phyloP scores from a whole-genome alignment of 2,797 vertebrate genomes.

The Microctenopoma stevenorrisi region DNA sequence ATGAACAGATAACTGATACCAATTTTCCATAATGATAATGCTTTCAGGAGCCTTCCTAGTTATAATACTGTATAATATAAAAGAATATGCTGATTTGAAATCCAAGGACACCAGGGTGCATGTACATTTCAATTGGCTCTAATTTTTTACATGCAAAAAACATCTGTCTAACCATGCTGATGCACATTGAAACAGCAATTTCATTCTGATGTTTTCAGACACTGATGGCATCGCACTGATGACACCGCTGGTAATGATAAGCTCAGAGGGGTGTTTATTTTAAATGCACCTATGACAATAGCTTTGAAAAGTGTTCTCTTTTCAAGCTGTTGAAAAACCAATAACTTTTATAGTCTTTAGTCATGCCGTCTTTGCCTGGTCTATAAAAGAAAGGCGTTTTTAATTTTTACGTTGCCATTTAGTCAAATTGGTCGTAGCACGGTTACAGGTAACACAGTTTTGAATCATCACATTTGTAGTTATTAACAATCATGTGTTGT shows the following conservation, averaged over 20 bases:
- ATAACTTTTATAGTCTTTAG: constrained; percentile 57
- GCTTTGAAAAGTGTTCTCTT: constrained; percentile 64
- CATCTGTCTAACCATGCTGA: constrained; percentile 65
- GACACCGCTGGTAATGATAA: constrained; percentile 71
- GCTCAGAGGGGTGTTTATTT: constrained; percentile 73
- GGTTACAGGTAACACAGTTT: constrained; percentile 18
- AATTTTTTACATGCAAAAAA: constrained; percentile 64
- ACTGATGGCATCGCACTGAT: constrained; percentile 70
- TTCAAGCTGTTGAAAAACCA: constrained; percentile 68
- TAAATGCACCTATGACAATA: constrained; percentile 65
- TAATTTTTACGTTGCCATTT: constrained; percentile 43
- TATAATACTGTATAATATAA: constrained; percentile 21
- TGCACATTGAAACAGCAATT: constrained; percentile 68
- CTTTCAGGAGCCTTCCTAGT: constrained; percentile 27
- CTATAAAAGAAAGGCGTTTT: constrained; percentile 42
- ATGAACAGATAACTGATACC: constrained; percentile 62
- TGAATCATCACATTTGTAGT: neutral
- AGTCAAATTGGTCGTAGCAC: constrained; percentile 51
- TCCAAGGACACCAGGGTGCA: constrained; percentile 58
- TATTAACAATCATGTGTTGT: constrained; percentile 10
- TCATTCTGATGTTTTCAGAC: constrained; percentile 61
- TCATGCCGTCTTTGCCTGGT: constrained; percentile 45
- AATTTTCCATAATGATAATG: constrained; percentile 63
- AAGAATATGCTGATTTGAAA: constrained; percentile 52
- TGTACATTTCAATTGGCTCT: constrained; percentile 50